Evolutionary conservation across 2,797 vertebrate genomes (phyloP).

Genomic region (Sebastes cheni): DNA sequence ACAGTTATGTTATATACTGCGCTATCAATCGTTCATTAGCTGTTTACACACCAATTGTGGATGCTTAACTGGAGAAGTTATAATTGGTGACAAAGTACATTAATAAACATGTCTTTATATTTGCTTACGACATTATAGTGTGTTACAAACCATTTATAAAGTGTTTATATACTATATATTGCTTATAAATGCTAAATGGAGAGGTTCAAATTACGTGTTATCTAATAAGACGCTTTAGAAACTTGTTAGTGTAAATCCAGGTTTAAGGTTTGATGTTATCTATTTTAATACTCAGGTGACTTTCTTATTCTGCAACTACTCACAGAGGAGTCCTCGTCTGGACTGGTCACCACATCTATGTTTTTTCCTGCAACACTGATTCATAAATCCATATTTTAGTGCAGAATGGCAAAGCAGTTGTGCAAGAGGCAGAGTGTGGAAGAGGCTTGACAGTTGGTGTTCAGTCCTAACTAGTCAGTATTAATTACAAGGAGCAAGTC

Average conservation of each 20-base stretch:
- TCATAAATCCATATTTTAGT: not conserved
- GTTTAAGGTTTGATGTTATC: not conserved
- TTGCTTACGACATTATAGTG: not conserved
- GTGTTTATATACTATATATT: not conserved
- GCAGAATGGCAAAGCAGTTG: not conserved
- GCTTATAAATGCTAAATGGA: constrained; percentile 6
- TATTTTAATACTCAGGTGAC: not conserved
- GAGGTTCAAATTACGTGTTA: not conserved
- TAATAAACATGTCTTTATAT: not conserved
- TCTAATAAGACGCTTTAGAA: not conserved
- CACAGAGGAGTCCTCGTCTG: not conserved
- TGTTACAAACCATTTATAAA: not conserved
- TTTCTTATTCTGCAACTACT: not conserved
- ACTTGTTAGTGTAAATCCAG: not conserved
- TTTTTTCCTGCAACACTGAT: not conserved
- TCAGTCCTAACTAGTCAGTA: constrained; percentile 6
- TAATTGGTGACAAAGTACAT: not conserved
- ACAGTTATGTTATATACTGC: not conserved
- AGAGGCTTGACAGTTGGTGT: not conserved
- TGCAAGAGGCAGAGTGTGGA: not conserved
- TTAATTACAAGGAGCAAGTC: constrained; percentile 9
- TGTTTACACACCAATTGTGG: not conserved
- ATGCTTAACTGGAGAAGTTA: not conserved
- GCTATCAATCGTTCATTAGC: not conserved
- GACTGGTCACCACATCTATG: not conserved